Conservation (phyloP, 2,888 invertebrate genomes). For the Drosophila histrio region DNA sequence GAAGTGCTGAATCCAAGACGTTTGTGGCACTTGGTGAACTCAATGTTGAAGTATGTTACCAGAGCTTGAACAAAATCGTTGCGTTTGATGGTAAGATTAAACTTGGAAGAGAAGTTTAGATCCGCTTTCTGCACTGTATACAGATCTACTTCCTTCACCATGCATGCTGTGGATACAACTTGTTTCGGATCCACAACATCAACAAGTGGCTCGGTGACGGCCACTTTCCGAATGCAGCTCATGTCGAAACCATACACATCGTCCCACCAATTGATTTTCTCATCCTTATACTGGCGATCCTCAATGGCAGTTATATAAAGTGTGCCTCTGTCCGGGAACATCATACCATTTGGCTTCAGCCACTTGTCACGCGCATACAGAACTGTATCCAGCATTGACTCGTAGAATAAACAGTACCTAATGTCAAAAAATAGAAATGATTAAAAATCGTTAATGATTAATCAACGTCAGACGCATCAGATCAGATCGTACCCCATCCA, state of each 20-base stretch:
- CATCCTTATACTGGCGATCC: constrained; percentile 99
- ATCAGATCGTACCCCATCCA: constrained; percentile 90
- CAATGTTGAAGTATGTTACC: constrained; percentile 99
- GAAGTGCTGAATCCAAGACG: constrained; percentile 99
- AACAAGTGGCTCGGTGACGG: constrained; percentile 98
- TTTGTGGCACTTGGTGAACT: constrained; percentile 99
- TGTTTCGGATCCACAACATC: constrained; percentile 99
- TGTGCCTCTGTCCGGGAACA: constrained; percentile 97
- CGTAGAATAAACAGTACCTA: constrained; percentile 95
- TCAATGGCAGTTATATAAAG: constrained; percentile 97
- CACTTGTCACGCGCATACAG: constrained; percentile 98
- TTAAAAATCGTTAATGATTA: not conserved
- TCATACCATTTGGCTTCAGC: constrained; percentile 95
- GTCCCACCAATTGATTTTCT: constrained; percentile 99
- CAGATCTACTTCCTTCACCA: constrained; percentile 98
- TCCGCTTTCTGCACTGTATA: constrained; percentile 98
- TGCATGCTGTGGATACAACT: constrained; percentile 97
- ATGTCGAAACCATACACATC: constrained; percentile 99
- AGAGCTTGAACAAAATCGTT: constrained; percentile 99
- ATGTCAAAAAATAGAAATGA: not conserved
- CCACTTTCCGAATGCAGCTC: constrained; percentile 98
- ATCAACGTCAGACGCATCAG: not conserved
- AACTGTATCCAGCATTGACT: constrained; percentile 99
- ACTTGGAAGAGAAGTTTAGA: constrained; percentile 95
- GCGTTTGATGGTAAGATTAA: constrained; percentile 91